These are phyloP conservation scores for Strigops habroptila DNA, from an alignment of 2,113 vertebrate genomes.

Conservation along the genomic window DNA sequence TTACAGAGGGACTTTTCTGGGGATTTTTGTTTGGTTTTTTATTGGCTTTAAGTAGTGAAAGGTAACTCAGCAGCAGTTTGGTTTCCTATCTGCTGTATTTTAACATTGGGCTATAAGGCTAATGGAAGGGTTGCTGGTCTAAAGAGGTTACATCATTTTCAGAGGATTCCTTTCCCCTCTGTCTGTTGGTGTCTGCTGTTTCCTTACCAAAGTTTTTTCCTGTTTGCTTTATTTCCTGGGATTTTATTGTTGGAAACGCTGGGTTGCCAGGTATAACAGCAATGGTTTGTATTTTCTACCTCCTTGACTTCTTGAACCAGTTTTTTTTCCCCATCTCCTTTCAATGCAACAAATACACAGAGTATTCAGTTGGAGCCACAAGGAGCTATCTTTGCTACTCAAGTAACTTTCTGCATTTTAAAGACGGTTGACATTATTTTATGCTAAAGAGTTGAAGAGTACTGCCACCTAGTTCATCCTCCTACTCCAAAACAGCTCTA, in stretches of 20 bases:
- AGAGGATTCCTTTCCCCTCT: not conserved
- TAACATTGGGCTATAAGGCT: not conserved
- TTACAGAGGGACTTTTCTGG: not conserved
- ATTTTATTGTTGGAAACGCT: not conserved
- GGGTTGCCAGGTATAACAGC: not conserved
- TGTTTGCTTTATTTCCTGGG: not conserved
- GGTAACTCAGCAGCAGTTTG: not conserved
- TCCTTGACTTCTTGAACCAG: not conserved
- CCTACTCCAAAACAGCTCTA: slow-evolving; percentile 54
- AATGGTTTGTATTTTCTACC: not conserved
- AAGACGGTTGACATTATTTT: slow-evolving; percentile 8
- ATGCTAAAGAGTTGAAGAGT: slow-evolving; percentile 45
- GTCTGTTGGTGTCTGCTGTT: not conserved
- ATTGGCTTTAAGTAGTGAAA: not conserved
- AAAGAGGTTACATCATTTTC: not conserved
- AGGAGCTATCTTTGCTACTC: not conserved
- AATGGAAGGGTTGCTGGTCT: not conserved
- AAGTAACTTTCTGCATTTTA: slow-evolving; percentile 25
- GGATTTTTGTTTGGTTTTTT: not conserved
- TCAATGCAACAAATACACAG: not conserved
- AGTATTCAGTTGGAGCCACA: not conserved
- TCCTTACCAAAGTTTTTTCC: not conserved
- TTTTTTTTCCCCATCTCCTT: not conserved
- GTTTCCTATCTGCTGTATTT: not conserved
- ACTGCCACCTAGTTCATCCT: slow-evolving; percentile 63